Percentiles rank a stretch among this genome's conserved stretches.
Conservation (phyloP, 2,888 invertebrate genomes). For the Trilocha varians region DNA sequence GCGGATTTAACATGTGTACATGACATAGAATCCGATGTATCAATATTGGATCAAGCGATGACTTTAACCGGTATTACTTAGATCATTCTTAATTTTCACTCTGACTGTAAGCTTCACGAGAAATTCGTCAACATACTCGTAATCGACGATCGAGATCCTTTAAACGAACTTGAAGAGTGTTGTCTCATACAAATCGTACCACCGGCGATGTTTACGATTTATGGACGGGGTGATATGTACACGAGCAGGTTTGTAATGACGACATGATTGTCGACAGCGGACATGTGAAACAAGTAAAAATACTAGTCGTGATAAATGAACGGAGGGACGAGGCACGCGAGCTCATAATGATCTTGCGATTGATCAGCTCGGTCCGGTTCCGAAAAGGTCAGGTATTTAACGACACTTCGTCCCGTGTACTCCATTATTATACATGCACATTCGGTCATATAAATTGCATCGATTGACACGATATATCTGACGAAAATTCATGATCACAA, state of each 20-base stretch:
- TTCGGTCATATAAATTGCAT: constrained; percentile 2
- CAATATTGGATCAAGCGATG: constrained; percentile 53
- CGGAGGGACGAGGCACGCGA: constrained; percentile 46
- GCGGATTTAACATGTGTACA: constrained; percentile 61
- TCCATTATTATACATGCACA: background rate
- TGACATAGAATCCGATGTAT: constrained; percentile 49
- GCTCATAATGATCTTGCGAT: constrained; percentile 36
- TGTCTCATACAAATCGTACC: constrained; percentile 50
- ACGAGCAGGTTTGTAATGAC: constrained; percentile 61
- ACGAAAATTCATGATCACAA: too few relatives aligned
- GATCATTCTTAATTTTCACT: constrained; percentile 6
- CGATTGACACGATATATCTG: constrained; percentile 12
- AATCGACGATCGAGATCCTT: constrained; percentile 2
- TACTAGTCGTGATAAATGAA: constrained; percentile 60
- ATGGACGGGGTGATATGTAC: constrained; percentile 57
- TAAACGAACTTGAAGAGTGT: constrained; percentile 33
- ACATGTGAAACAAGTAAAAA: constrained; percentile 66
- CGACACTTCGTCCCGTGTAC: background rate
- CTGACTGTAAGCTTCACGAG: constrained; percentile 1
- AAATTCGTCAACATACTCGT: constrained; percentile 5
- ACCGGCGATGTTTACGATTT: constrained; percentile 65
- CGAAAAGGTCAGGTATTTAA: constrained; percentile 9
- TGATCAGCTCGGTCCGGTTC: constrained; percentile 17
- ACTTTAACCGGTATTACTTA: constrained; percentile 23
- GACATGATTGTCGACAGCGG: constrained; percentile 66